Percentiles rank a stretch among this genome's conserved stretches.
Conservation (phyloP, 2,797 vertebrate species). For the Anguilla obscura region DNA sequence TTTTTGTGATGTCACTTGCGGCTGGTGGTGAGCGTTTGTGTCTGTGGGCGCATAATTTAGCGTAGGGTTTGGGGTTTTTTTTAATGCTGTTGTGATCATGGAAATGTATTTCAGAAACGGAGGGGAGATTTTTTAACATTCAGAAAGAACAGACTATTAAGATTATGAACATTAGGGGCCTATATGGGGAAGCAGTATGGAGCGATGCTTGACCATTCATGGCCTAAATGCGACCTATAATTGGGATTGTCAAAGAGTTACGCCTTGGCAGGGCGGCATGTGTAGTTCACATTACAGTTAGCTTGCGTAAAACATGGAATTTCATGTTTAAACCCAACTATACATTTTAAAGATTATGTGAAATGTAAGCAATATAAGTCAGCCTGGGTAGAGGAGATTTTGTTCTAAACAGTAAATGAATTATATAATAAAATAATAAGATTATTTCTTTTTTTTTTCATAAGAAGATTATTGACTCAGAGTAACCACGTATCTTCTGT, state of each 20-base stretch:
- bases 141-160: background rate
- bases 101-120: background rate
- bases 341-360: background rate
- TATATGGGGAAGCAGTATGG: background rate
- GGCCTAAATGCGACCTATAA: background rate
- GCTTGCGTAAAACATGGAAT: background rate
- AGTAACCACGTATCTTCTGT: background rate
- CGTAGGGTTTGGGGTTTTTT: background rate
- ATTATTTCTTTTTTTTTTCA: background rate
- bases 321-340: background rate
- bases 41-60: background rate
- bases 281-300: background rate
- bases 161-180: background rate
- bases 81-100: background rate
- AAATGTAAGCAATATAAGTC: background rate
- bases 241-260: background rate
- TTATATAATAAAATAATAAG: background rate
- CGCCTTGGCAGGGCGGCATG: no score
- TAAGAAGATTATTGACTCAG: background rate
- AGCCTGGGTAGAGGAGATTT: background rate
- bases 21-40: background rate
- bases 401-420: background rate
- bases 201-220: background rate
- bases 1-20: background rate
- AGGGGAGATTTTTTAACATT: background rate